A percentile compares a stretch with the other conserved stretches of the same genome.
phyloP scores from a whole-genome alignment of 2,113 vertebrate genomes.

The Cinclus cinclus region DNA sequence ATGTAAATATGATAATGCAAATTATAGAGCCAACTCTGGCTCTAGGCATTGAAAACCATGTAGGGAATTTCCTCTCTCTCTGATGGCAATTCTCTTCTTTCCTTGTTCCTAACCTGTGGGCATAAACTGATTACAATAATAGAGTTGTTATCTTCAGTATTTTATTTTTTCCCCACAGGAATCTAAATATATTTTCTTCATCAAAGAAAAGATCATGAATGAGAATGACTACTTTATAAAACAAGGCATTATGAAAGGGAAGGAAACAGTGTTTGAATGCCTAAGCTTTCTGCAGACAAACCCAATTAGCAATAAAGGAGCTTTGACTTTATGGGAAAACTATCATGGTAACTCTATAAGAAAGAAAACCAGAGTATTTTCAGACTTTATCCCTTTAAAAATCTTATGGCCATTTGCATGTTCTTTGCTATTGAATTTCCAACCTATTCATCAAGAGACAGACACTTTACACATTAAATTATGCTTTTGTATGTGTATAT shows the following conservation, averaged over 20 bases:
- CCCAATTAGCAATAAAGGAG: slow-evolving; percentile 27
- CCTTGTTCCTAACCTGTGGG: not conserved
- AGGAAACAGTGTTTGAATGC: not conserved
- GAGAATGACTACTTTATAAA: not conserved
- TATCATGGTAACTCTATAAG: slow-evolving; percentile 8
- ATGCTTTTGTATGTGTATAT: slow-evolving; percentile 21
- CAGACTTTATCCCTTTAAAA: slow-evolving; percentile 42
- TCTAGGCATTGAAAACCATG: not conserved
- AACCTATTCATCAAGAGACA: slow-evolving; percentile 32
- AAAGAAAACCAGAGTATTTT: slow-evolving; percentile 20
- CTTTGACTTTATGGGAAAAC: slow-evolving; percentile 18
- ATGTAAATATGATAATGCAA: not conserved
- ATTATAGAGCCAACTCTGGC: not conserved
- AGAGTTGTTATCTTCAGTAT: not conserved
- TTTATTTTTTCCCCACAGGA: not conserved
- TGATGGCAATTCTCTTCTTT: not conserved
- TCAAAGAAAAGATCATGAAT: slow-evolving; percentile 21
- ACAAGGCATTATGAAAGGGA: not conserved
- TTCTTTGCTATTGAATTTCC: slow-evolving; percentile 30
- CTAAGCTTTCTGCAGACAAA: not conserved
- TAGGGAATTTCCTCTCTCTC: not conserved
- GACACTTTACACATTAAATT: slow-evolving; percentile 21
- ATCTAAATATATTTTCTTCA: slow-evolving; percentile 8
- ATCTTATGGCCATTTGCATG: slow-evolving; percentile 8
- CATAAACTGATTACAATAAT: not conserved